phyloP scores from a whole-genome alignment of 2,888 invertebrate genomes.

The Sepioteuthis lessoniana region DNA sequence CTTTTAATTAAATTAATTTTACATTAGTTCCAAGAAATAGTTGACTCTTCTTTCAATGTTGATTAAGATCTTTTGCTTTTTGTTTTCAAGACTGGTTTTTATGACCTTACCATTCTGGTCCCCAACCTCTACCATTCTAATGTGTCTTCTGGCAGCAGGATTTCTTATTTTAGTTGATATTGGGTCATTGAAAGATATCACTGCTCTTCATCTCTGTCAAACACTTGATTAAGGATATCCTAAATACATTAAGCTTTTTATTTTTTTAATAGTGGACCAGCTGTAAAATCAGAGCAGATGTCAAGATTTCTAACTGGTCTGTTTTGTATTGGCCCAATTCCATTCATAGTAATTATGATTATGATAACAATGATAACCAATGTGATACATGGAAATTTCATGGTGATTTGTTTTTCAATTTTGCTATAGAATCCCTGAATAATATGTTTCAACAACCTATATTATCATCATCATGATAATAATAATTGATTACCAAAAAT shows the following conservation, averaged over 20 bases:
- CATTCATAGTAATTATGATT: neutral
- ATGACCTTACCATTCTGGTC: neutral
- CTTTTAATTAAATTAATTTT: neutral
- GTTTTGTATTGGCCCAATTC: neutral
- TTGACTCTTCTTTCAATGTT: neutral
- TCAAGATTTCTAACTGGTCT: neutral
- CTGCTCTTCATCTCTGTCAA: neutral
- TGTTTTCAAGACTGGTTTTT: neutral
- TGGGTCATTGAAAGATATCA: neutral
- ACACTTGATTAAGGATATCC: conserved; percentile 33
- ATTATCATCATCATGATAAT: no score
- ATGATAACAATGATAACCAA: no score
- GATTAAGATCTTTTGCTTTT: neutral
- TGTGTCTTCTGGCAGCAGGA: neutral
- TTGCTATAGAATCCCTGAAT: no score
- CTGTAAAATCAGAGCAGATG: neutral
- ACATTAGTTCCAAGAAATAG: neutral
- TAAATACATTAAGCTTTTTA: neutral
- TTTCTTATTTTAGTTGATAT: neutral
- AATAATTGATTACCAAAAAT: no score
- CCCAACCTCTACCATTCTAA: no score
- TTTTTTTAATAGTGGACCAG: neutral
- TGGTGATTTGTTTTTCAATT: neutral
- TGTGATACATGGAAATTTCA: neutral
- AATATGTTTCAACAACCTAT: no score